Evolutionary conservation across 2,113 vertebrate species (phyloP).

Genomic region (Pangasianodon gigas): DNA sequence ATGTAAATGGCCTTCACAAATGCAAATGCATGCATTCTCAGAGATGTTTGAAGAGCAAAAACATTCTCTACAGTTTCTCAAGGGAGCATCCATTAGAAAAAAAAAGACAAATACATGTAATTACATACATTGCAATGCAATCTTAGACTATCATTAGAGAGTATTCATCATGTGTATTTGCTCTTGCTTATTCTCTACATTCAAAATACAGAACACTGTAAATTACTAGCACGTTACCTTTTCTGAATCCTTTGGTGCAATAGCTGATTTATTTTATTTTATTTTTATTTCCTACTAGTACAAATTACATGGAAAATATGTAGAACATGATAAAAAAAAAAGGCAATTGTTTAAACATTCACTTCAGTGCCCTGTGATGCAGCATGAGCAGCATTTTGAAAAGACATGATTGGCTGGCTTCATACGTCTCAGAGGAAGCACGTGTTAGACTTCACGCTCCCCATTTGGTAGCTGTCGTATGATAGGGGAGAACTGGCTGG

Average conservation of each 20-base stretch:
- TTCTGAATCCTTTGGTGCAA: neutral
- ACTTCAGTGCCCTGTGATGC: neutral
- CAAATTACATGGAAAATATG: neutral
- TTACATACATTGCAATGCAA: neutral
- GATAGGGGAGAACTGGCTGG: too few species aligned
- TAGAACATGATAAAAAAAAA: neutral
- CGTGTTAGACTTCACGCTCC: neutral
- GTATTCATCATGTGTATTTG: neutral
- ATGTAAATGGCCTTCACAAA: slow-evolving; percentile 45
- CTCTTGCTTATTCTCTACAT: neutral
- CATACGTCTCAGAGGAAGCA: neutral
- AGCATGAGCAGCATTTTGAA: neutral
- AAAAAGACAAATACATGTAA: slow-evolving; percentile 9
- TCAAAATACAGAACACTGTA: neutral
- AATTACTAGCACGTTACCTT: neutral
- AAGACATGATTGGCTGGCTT: too few species aligned
- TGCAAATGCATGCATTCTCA: slow-evolving; percentile 55
- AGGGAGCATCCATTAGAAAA: slow-evolving; percentile 44
- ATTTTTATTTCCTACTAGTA: neutral
- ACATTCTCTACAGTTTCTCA: slow-evolving; percentile 56
- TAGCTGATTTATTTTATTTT: neutral
- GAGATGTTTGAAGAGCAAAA: slow-evolving; percentile 54
- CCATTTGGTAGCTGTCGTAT: neutral
- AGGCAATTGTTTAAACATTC: neutral
- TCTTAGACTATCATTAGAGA: neutral